These are phyloP conservation scores for Urocynchramus pylzowi DNA, from an alignment of 2,113 vertebrate species.

Conservation along the genomic window DNA sequence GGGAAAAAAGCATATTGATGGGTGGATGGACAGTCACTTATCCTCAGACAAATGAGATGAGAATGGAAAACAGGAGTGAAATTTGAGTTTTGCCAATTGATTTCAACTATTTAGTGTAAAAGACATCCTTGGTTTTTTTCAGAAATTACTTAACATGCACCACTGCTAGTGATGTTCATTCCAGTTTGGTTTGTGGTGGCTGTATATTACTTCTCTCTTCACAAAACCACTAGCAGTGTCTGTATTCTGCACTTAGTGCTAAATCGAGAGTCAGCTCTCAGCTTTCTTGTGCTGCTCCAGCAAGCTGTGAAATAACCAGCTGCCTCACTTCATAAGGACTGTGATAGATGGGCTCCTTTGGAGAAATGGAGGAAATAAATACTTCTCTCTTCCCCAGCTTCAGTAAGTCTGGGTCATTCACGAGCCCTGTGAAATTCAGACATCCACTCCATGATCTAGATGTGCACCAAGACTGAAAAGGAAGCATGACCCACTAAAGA, in stretches of 20 bases:
- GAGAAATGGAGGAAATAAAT: background rate
- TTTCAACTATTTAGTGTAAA: background rate
- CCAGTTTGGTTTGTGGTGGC: background rate
- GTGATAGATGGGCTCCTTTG: background rate
- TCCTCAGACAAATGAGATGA: background rate
- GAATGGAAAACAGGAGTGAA: background rate
- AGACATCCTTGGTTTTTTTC: background rate
- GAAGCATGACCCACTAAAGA: background rate
- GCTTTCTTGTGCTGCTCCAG: background rate
- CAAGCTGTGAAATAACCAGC: slow-evolving; percentile 40
- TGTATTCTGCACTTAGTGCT: background rate
- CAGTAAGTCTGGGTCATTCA: background rate
- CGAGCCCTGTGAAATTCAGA: background rate
- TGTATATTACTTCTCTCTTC: background rate
- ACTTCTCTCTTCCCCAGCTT: background rate
- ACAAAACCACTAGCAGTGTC: background rate
- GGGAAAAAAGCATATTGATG: fast-evolving
- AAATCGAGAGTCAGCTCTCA: background rate
- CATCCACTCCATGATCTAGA: background rate
- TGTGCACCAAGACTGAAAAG: background rate
- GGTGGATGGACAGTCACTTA: background rate
- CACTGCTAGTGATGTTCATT: background rate
- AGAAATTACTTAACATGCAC: background rate
- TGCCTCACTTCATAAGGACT: background rate
- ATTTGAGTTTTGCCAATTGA: background rate